Conservation (phyloP, 2,797 vertebrate genomes). For the Pseudochirops cupreus region DNA sequence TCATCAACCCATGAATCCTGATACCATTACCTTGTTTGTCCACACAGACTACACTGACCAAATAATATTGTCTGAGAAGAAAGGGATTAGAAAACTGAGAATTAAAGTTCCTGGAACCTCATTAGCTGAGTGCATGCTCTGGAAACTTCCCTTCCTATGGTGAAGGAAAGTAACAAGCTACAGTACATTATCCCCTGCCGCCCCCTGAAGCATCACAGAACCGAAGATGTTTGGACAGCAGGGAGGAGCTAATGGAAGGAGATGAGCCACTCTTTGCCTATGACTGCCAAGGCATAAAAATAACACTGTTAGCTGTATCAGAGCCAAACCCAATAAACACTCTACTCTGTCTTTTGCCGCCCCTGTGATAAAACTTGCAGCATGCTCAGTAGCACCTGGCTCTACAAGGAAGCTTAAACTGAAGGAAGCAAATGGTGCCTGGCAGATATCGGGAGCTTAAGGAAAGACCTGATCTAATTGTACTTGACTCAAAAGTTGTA, state of each 20-base stretch:
- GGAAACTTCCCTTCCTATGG: neutral
- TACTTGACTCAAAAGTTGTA: neutral
- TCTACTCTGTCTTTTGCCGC: slow-evolving; percentile 13
- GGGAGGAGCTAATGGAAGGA: neutral
- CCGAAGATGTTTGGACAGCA: slow-evolving; percentile 21
- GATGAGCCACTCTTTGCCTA: slow-evolving; percentile 30
- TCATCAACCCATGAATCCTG: neutral
- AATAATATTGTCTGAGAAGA: slow-evolving; percentile 22
- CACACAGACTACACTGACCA: slow-evolving; percentile 19
- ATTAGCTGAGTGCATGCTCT: slow-evolving; percentile 36
- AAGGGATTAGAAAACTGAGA: slow-evolving; percentile 26
- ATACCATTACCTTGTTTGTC: neutral
- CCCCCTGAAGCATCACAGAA: slow-evolving; percentile 7
- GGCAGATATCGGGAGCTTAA: neutral
- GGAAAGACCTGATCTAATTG: neutral
- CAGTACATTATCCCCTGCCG: slow-evolving; percentile 14
- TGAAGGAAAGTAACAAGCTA: slow-evolving; percentile 25
- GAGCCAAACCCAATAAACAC: slow-evolving; percentile 49
- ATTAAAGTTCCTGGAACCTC: neutral
- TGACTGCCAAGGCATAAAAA: slow-evolving; percentile 41
- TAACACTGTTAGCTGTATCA: neutral
- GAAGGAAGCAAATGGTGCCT: neutral
- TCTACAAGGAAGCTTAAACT: neutral
- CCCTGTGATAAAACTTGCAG: neutral
- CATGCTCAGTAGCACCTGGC: neutral